Base-by-base conservation (phyloP, 1,140 invertebrate genomes). In the Drosophila bifasciata region DNA sequence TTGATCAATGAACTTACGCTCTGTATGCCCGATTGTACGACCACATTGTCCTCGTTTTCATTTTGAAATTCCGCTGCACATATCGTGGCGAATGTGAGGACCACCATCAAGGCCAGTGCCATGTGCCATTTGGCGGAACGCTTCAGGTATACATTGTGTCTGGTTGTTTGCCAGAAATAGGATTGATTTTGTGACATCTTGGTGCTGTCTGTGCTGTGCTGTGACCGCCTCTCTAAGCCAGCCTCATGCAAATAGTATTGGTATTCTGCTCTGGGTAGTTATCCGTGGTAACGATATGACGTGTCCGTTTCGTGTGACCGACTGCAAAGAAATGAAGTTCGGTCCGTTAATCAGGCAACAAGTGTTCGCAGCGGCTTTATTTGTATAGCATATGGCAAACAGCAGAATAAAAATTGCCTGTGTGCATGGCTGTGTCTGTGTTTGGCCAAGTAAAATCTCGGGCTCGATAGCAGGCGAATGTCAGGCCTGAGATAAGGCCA, bases 121-220 rank as follows among this genome's bases (percentile, higher is more conserved):
- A 91, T 88, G 19, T 90, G 89, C 68, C 84, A 91, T 74, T 91
- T 91, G 43, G 89, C 85, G 9, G 89, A 67, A 25, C 89, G 83
- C 50, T 91, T 91, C 55, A 91, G 83, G 62, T 89, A 91, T 66
- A 91, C 89, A 76, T 91, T 91, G 68, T 86, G 86, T 74, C 86
- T 91, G 76, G 90, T 91, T 48, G 90, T 91, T 48, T 91, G 90
- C 90, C 90, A 91, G 84, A 91, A 91, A 72, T 91, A 91, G 56
- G 89, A 91, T 76, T 91, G 90, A 64, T 91, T 91, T 84, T 91
- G 90, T 81, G 90, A 91, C 90, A 91, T 91, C 48, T 80, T 75
- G 62, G 40, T 57, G 62, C 75, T 76, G 59, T 61, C 32, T 76
- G 50, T 67, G 40, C 32, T 36, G 32, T 13, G 41, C 8, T 41